Base-by-base conservation (phyloP, 2,888 invertebrate genomes). In the Hydropsyche betteni region DNA sequence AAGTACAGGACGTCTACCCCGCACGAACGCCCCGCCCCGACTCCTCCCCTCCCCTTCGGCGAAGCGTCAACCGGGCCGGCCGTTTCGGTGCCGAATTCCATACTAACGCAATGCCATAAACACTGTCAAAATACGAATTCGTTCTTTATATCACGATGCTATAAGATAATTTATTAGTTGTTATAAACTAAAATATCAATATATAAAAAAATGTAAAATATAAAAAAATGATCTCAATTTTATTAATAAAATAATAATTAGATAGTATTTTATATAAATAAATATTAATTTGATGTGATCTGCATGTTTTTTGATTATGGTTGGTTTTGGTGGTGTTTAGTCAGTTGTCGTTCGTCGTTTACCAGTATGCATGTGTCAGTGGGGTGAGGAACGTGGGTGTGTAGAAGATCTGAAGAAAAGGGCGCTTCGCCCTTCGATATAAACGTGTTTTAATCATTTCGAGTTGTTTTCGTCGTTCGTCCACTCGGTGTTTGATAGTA, bases 21-120 rank as follows among this genome's bases (percentile, higher is more conserved):
- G 12, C 8, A 5, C 64, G 64, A 34, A 36, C 36, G 64, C 64
- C 64, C 12, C 64, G 64, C 64, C 36, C 36, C 34, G 64, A 64
- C 64, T 64, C 64, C 64, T 36, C 24, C 24, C 24, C 24, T 24
- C 24, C 24, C 24, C 24, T 24, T 24, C 2, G 24, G 2, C 24
- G 24, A 24, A 24, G 24, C 64, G 64, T 55, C n/a, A 5, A 16
- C n/a, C 55, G 8, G 6, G 12, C n/a, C 55, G 14, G 8, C 12
- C 64, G 64, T 12, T 64, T 34, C 36, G 8, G n/a, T 34, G 34
- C 64, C 3, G 6, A 12, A 36, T 14, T 6, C 6, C 3, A n/a
- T n/a, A 55, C 55, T 10, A 55, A 55, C 55, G 5, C 16, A 3
- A 10, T 1, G 55, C 24, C 2, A 24, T 24, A 24, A 24, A 1